A percentile compares a stretch with the other conserved stretches of the same genome.
Evolutionary conservation across 2,888 invertebrate species (phyloP).

Genomic region (Ceriagrion tenellum): DNA sequence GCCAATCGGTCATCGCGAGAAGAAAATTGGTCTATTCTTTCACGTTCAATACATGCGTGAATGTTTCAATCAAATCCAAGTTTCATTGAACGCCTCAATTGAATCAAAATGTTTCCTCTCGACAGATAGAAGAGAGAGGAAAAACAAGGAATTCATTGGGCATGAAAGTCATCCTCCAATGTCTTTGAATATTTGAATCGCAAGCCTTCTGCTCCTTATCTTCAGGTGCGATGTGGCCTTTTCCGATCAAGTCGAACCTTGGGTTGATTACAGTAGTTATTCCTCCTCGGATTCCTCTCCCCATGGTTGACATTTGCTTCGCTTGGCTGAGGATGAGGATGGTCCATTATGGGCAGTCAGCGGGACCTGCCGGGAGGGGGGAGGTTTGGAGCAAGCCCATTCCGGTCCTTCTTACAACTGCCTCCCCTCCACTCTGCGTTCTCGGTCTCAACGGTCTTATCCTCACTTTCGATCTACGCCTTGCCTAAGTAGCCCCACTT

Average conservation of each 20-base stretch:
- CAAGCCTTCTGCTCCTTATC: neutral
- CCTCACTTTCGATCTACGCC: constrained; percentile 42
- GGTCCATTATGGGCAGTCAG: neutral
- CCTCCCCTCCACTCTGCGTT: constrained; percentile 64
- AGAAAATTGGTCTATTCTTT: no score
- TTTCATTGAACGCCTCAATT: no score
- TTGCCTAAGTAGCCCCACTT: constrained; percentile 20
- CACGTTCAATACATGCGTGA: no score
- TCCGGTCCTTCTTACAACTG: constrained; percentile 41
- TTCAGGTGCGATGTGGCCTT: neutral
- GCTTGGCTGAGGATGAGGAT: neutral
- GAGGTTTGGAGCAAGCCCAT: neutral
- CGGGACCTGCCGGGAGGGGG: neutral
- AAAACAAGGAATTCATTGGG: no score
- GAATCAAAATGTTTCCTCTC: no score
- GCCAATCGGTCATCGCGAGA: no score
- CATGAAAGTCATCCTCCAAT: no score
- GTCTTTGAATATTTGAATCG: no score
- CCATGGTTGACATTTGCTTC: neutral
- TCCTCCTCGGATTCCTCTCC: neutral
- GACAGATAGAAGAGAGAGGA: no score
- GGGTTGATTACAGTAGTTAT: neutral
- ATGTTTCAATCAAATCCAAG: no score
- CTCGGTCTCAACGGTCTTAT: neutral
- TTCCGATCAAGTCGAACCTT: neutral